A percentile compares a stretch with the other conserved stretches of the same genome.
Conservation (phyloP, 1,140 invertebrate species). For the Trinorchestia longiramus region DNA sequence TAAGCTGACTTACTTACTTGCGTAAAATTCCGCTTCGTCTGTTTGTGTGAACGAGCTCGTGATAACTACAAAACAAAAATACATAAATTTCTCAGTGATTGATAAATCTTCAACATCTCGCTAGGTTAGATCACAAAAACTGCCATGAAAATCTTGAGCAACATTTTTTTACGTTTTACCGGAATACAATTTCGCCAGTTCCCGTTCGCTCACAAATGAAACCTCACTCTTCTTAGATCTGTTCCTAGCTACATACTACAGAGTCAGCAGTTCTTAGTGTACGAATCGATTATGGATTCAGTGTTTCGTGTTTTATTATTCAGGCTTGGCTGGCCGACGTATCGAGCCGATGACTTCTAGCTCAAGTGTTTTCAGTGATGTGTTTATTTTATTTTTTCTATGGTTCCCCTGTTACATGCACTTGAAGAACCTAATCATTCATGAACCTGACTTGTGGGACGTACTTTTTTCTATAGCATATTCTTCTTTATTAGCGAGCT, state of each 20-base stretch:
- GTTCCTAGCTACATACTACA: not conserved
- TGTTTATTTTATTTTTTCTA: too few relatives aligned
- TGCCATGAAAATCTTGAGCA: not conserved
- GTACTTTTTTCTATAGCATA: too few relatives aligned
- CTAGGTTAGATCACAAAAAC: not conserved
- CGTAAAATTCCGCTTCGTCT: not conserved
- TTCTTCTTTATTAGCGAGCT: too few relatives aligned
- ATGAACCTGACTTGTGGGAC: too few relatives aligned
- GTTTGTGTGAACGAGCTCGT: not conserved
- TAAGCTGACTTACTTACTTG: too few relatives aligned
- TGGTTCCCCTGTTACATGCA: too few relatives aligned
- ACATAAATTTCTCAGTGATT: not conserved
- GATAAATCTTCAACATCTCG: not conserved
- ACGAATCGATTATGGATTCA: not conserved
- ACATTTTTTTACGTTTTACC: not conserved
- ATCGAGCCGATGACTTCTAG: not conserved
- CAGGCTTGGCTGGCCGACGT: too few relatives aligned
- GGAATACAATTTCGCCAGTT: not conserved
- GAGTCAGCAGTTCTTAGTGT: not conserved
- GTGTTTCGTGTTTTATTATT: not conserved
- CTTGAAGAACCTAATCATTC: too few relatives aligned
- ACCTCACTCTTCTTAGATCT: not conserved
- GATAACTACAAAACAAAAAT: not conserved
- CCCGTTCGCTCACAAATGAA: not conserved
- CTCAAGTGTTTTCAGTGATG: not conserved